phyloP scores from a whole-genome alignment of 1,140 invertebrate genomes.

The Drosophila virilis region DNA sequence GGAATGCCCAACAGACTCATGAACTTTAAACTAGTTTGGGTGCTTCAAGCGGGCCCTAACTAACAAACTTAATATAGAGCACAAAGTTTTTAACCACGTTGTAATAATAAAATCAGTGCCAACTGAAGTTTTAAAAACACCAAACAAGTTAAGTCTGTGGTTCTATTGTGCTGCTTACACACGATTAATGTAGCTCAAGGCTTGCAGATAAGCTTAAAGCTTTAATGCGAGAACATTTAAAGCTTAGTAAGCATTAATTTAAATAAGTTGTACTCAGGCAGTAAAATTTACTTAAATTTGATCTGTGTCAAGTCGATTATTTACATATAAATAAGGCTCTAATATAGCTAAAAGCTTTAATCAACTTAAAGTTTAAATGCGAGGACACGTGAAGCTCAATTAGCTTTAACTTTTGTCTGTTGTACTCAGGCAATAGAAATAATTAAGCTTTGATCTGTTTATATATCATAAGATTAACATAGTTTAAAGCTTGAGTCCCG shows the following conservation, averaged over 20 bases:
- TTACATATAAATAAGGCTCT: too few species aligned
- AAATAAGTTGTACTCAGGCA: background rate
- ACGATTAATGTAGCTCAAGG: background rate
- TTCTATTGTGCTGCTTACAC: conserved; percentile 2
- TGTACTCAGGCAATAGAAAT: too few species aligned
- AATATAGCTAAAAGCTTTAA: too few species aligned
- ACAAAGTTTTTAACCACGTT: background rate
- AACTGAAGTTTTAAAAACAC: background rate
- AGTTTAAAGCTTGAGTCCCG: too few species aligned
- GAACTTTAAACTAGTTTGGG: background rate
- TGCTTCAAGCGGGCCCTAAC: background rate
- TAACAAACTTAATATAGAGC: conserved; percentile 1
- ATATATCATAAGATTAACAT: too few species aligned
- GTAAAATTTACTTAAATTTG: background rate
- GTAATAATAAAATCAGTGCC: background rate
- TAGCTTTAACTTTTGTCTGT: too few species aligned
- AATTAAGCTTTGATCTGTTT: too few species aligned
- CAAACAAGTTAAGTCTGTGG: background rate
- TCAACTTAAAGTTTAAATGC: too few species aligned
- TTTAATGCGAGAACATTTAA: background rate
- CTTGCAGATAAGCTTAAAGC: background rate
- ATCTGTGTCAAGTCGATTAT: too few species aligned
- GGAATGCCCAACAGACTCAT: background rate
- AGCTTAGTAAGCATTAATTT: background rate
- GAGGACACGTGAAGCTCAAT: too few species aligned